Evolutionary conservation across 2,797 vertebrate genomes (phyloP), one percentile per base, ranked within the genome.

Genomic region (Kryptolebias ocellatus): DNA sequence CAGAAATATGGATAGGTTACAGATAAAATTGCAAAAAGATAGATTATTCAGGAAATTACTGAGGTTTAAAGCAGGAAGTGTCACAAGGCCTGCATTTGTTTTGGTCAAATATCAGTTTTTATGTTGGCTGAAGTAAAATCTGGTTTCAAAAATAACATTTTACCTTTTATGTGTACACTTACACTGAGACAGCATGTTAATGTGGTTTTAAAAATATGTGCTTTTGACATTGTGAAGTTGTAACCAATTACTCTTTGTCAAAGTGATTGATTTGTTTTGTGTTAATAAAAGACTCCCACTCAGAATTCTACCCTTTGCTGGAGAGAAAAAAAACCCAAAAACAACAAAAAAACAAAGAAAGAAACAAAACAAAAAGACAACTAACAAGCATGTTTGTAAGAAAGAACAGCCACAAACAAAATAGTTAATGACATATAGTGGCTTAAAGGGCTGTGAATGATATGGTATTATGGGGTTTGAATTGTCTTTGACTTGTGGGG

Each of bases 1-100:
- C 56, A 83, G 74, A 80, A 56, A 68, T 78, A 77, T 53, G 61
- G 79, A 76, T 81, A 63, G 34, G 54, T 63, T 53, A 17, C 50
- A 56, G 80, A 86, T 87, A 73, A 70, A 75, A 69, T 73, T 61
- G 56, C n/a, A 24, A 51, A 42, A 28, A 56, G 44, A 69, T 28
- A 1, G 58, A 37, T 18, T 44, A 63, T 60, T 70, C 44, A 72
- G 44, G 39, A 72, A 74, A 76, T 70, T 44, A 67, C 64, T 24
- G 64, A 31, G 53, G 59, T 67, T 69, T 46, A 34, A 72, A 61
- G 0, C 20, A 27, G 16, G 51, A 68, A 15, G 57, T 69, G 53
- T 37, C 24, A 69, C 15, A 17, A 20, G 15, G 44, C 18, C 18
- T 37, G 37, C 64, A 60, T 60, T 60, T 45, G 68, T 62, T 67